Evolutionary conservation across 1,140 invertebrate genomes (phyloP).

Genomic region (Drosophila nigromelanica): DNA sequence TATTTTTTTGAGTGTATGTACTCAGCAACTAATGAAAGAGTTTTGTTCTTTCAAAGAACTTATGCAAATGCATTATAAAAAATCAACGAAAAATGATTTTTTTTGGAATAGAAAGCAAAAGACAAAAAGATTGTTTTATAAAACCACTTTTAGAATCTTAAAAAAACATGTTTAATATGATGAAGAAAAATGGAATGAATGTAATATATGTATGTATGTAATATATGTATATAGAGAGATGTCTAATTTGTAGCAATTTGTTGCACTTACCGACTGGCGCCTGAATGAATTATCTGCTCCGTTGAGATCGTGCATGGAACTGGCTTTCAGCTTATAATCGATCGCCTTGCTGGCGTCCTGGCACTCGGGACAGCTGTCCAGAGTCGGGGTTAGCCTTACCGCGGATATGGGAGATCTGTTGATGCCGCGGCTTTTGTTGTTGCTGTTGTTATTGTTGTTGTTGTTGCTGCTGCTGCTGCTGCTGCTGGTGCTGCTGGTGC

Average conservation of each 20-base stretch:
- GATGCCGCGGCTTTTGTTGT: conserved; percentile 13
- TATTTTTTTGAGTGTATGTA: no score
- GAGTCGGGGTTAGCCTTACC: background rate
- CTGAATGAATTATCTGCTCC: background rate
- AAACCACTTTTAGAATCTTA: no score
- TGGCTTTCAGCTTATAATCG: conserved; percentile 38
- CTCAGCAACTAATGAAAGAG: no score
- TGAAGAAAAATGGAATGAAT: no score
- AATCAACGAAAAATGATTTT: no score
- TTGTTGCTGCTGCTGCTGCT: conserved; percentile 30
- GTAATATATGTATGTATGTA: no score
- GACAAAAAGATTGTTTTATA: no score
- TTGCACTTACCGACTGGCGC: conserved; percentile 30
- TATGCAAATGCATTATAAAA: no score
- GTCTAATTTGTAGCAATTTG: background rate
- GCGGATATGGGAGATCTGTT: background rate
- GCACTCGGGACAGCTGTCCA: conserved; percentile 11
- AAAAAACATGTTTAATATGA: no score
- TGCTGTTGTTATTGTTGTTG: conserved; percentile 24
- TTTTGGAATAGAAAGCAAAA: no score
- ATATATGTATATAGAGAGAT: no score
- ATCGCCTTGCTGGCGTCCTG: conserved; percentile 12
- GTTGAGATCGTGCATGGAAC: conserved; percentile 57
- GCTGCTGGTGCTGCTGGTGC: background rate
- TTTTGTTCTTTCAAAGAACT: no score